Evolutionary conservation across 92 coral and sea anemone species (phyloP).

Genomic region (Muricea muricata): DNA sequence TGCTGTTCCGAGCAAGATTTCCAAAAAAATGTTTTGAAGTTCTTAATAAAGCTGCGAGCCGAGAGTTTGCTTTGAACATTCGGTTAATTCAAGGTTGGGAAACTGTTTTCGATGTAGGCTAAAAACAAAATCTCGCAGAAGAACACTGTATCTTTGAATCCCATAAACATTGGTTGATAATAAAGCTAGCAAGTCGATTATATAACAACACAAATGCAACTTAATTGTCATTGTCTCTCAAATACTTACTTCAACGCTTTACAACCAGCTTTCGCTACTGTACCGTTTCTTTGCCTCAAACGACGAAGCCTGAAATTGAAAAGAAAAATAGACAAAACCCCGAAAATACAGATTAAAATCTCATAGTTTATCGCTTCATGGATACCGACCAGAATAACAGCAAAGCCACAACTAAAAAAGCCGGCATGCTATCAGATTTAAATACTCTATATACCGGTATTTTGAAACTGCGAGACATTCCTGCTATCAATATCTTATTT

Average conservation of each 20-base stretch:
- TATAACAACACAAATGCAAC: background rate
- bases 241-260: background rate
- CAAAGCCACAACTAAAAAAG: background rate
- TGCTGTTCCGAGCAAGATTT: no score
- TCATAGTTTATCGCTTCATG: background rate
- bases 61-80: no score
- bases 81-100: no score
- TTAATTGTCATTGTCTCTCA: no score
- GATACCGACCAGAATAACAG: background rate
- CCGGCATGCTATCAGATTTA: background rate
- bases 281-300: background rate
- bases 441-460: background rate
- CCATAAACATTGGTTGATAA: background rate
- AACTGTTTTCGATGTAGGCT: no score
- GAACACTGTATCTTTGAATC: no score
- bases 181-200: background rate
- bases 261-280: background rate
- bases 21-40: no score
- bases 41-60: no score
- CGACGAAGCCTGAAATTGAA: background rate
- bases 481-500: background rate
- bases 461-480: background rate
- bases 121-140: no score
- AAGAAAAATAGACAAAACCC: background rate
- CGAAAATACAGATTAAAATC: background rate